phyloP scores from a whole-genome alignment of 2,888 invertebrate genomes.

The Lasioglossum marginatum region DNA sequence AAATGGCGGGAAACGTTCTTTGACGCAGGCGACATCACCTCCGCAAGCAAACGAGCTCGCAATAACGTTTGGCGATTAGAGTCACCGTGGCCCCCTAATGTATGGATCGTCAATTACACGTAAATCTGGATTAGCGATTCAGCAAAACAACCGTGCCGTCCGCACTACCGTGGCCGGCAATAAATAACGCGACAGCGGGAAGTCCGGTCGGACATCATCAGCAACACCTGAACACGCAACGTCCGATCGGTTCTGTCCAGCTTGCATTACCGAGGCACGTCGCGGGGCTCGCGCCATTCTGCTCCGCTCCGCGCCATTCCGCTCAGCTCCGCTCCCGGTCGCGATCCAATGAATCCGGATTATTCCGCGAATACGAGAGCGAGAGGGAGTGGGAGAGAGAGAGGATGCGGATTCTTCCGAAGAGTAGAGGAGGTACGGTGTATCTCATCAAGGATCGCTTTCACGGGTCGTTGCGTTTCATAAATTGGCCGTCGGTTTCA shows the following conservation, averaged over 20 bases:
- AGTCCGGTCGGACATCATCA: slow-evolving; percentile 29
- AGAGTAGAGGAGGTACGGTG: slow-evolving; percentile 38
- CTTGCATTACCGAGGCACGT: slow-evolving; percentile 26
- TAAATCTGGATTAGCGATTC: slow-evolving; percentile 35
- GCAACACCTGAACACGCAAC: slow-evolving; percentile 21
- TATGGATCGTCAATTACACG: slow-evolving; percentile 23
- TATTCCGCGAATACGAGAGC: slow-evolving; percentile 24
- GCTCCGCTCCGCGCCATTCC: slow-evolving; percentile 13
- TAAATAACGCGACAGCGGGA: slow-evolving; percentile 38
- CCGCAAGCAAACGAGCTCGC: too few species aligned
- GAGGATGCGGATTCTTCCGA: slow-evolving; percentile 32
- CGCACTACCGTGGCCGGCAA: slow-evolving; percentile 17
- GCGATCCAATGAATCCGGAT: slow-evolving; percentile 54
- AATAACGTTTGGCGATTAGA: not conserved
- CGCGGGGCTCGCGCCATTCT: slow-evolving; percentile 23
- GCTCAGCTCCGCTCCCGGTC: slow-evolving; percentile 27
- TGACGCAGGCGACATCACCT: not conserved
- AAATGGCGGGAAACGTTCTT: not conserved
- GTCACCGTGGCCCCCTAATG: not conserved
- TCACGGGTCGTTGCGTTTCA: slow-evolving; percentile 73
- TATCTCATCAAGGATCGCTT: slow-evolving; percentile 70
- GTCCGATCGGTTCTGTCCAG: slow-evolving; percentile 19
- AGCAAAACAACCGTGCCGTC: slow-evolving; percentile 27
- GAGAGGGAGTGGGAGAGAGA: not conserved
- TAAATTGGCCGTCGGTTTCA: slow-evolving; percentile 73